These are phyloP conservation scores for Sinodicranocentrus sp. DNA, from an alignment of 2,888 invertebrate species.

Conservation along the genomic window DNA sequence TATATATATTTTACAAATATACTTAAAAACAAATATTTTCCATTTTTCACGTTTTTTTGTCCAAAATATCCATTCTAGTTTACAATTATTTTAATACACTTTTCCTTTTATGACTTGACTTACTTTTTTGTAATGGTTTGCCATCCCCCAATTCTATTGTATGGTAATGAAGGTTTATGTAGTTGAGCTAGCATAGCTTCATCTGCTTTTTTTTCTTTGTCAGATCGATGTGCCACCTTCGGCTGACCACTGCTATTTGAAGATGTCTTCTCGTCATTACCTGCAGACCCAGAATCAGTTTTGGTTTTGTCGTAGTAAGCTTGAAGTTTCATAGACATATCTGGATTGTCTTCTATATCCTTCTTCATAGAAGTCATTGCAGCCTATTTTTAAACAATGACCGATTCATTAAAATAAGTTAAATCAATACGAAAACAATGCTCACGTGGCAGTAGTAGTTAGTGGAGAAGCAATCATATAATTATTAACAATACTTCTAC, in stretches of 20 bases:
- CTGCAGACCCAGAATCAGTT: slow-evolving; percentile 25
- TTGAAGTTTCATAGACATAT: slow-evolving; percentile 78
- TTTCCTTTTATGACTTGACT: background rate
- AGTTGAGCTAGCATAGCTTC: slow-evolving; percentile 39
- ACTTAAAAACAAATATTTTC: background rate
- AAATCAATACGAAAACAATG: background rate
- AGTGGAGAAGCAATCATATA: no score
- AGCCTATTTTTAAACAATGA: slow-evolving; percentile 80
- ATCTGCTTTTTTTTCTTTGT: slow-evolving; percentile 68
- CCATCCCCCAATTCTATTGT: slow-evolving; percentile 65
- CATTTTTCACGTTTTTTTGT: slow-evolving; percentile 2
- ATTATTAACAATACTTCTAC: no score
- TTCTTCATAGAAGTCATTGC: slow-evolving; percentile 92
- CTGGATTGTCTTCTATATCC: slow-evolving; percentile 87
- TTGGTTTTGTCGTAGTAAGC: slow-evolving; percentile 53
- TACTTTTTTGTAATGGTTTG: slow-evolving; percentile 46
- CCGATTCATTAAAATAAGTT: background rate
- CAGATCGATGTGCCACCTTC: slow-evolving; percentile 70
- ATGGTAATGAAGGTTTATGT: slow-evolving; percentile 56
- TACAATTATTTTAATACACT: background rate
- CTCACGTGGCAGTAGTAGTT: no score
- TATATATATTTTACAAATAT: background rate
- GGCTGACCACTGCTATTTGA: slow-evolving; percentile 38
- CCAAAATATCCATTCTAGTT: background rate
- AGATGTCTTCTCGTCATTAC: background rate